Percentiles rank a stretch among this genome's conserved stretches.
These are phyloP conservation scores for Dolichallabes microphthalmus DNA, from an alignment of 2,113 vertebrate species.

Conservation along the genomic window DNA sequence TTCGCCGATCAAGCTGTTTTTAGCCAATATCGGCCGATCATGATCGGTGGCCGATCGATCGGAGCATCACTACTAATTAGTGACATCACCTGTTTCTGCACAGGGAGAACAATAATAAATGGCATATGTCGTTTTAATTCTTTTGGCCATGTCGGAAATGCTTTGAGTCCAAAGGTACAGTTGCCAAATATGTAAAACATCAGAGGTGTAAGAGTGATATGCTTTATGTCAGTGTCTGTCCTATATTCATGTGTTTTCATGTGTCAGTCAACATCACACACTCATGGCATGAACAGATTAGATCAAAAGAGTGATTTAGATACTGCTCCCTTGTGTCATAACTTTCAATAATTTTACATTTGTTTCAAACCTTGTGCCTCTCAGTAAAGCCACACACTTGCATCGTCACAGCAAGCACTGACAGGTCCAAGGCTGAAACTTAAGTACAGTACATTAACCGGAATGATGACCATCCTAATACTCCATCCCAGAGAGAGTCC, in stretches of 20 bases:
- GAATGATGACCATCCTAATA: constrained; percentile 30
- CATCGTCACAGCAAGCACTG: constrained; percentile 13
- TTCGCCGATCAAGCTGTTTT: too few relatives aligned
- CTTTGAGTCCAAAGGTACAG: too few relatives aligned
- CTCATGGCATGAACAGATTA: neutral
- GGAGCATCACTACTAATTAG: too few relatives aligned
- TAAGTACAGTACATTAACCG: constrained; percentile 20
- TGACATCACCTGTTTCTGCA: too few relatives aligned
- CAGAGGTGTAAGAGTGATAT: neutral
- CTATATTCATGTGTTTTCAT: neutral
- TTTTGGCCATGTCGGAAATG: neutral
- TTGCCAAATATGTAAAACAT: neutral
- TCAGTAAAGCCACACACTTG: constrained; percentile 25
- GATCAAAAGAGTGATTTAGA: neutral
- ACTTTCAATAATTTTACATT: neutral
- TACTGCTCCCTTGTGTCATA: neutral
- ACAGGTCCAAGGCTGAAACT: constrained; percentile 29
- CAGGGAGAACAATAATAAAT: too few relatives aligned
- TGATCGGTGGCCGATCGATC: too few relatives aligned
- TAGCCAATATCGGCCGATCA: too few relatives aligned
- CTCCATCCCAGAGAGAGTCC: constrained; percentile 34
- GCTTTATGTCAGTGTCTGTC: neutral
- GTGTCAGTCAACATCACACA: neutral
- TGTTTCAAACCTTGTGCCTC: neutral
- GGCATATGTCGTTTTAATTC: too few relatives aligned